Base-by-base conservation (phyloP, 2,113 vertebrate genomes). In the Gymnobelideus leadbeateri region DNA sequence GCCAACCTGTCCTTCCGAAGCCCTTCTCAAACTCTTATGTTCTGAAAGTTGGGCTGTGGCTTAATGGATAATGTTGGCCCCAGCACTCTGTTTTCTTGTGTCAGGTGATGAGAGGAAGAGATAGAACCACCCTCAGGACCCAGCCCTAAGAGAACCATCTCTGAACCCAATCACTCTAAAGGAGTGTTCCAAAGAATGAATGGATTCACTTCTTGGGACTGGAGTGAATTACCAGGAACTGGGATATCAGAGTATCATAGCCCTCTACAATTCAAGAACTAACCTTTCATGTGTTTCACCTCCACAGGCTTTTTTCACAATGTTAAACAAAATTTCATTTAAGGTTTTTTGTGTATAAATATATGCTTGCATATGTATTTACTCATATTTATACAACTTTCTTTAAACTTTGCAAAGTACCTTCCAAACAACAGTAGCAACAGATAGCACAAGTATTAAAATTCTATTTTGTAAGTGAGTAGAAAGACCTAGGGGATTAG, bases 251-350 rank as follows among this genome's bases (percentile, higher is more conserved):
- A 84, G 61, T 19, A 77, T 37, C 37, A 77, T n/a, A 77, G 37
- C 16, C 14, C 16, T 84, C 37, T 23, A 84, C 19, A 84, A 84
- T 1, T 84, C 68, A 84, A 43, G 16, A 84, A 84, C n/a, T 37
- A 43, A 43, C 21, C n/a, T 43, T 21, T 43, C 19, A 43, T 43
- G n/a, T 23, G 6, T 84, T 84, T 84, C 68, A 43, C 23, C n/a
- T 23, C n/a, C 68, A 43, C 0, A 3, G 37, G 16, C 37, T 37
- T 50, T 77, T 9, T 95, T 54, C 61, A 92, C 43, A 52, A 46
- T 50, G 8, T 31, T 90, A 50, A 89, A 93, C 50, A 46, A 94
- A 95, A 94, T 77, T 26, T 14, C 47, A 25, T 51, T n/a, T 84
- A 28, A 7, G 50, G 19, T 28, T 37, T 26, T 49, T 43, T 77